Evolutionary conservation across 2,113 vertebrate genomes (phyloP).

Genomic region (Glaucomys volans): DNA sequence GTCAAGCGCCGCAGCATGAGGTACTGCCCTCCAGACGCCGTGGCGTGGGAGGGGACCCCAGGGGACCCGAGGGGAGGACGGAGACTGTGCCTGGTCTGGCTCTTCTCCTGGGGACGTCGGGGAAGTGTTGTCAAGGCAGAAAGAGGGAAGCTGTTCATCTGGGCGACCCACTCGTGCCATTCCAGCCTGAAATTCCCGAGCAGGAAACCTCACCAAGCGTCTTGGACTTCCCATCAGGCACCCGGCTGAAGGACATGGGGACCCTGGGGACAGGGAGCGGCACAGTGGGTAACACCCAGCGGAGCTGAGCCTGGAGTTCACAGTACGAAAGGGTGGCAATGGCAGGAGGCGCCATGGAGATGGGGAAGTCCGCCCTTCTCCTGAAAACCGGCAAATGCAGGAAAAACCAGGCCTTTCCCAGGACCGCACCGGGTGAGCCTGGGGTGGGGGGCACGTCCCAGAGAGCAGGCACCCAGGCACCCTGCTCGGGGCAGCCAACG

Average conservation of each 20-base stretch:
- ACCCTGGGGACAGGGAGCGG: background rate
- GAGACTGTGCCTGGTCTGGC: background rate
- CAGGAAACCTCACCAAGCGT: too few relatives aligned
- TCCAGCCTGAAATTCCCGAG: background rate
- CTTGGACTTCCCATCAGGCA: too few relatives aligned
- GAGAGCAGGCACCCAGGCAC: too few relatives aligned
- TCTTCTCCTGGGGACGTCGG: background rate
- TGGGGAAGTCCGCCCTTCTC: background rate
- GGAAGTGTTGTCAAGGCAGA: too few relatives aligned
- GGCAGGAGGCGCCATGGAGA: too few relatives aligned
- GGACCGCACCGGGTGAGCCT: background rate
- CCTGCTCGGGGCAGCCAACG: too few relatives aligned
- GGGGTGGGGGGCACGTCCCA: too few relatives aligned
- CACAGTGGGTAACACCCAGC: background rate
- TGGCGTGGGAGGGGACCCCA: background rate
- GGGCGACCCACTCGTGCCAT: background rate
- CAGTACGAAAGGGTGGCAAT: background rate
- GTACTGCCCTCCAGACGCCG: background rate
- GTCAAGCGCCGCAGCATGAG: accelerated
- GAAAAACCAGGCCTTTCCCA: background rate
- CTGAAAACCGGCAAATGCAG: background rate
- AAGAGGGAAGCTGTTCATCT: background rate
- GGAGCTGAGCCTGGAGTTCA: background rate
- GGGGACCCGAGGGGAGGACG: background rate
- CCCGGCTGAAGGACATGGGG: background rate